Evolutionary conservation across 2,113 vertebrate genomes (phyloP).

Genomic region (Melozone crissalis): DNA sequence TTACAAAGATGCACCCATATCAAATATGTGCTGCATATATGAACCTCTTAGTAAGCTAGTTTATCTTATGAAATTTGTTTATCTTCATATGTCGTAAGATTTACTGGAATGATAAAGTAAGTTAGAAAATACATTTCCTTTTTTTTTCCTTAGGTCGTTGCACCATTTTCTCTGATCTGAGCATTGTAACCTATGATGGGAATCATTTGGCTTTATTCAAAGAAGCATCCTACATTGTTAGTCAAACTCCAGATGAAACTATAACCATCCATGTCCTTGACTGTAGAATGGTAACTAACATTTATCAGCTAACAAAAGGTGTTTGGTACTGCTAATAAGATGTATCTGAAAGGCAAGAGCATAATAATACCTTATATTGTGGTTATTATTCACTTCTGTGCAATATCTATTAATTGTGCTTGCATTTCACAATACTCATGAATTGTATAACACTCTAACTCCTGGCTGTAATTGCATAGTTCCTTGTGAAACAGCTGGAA

Average conservation of each 20-base stretch:
- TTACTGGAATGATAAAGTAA: not conserved
- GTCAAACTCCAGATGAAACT: conserved; percentile 84
- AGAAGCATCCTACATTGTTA: conserved; percentile 87
- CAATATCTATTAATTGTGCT: not conserved
- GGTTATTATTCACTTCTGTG: not conserved
- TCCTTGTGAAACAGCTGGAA: not conserved
- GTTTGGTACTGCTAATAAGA: not conserved
- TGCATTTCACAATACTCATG: not conserved
- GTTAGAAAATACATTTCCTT: not conserved
- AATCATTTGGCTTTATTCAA: conserved; percentile 87
- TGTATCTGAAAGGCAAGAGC: not conserved
- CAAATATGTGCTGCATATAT: not conserved
- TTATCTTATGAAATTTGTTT: not conserved
- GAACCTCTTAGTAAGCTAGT: not conserved
- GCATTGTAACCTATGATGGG: conserved; percentile 92
- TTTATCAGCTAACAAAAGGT: not conserved
- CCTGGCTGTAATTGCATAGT: not conserved
- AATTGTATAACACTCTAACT: not conserved
- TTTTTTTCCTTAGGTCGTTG: conserved; percentile 83
- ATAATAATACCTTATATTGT: not conserved
- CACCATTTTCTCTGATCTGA: conserved; percentile 92
- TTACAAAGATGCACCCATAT: not conserved
- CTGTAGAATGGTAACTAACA: conserved; percentile 80
- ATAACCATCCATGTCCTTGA: conserved; percentile 84
- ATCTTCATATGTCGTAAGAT: not conserved